These are phyloP conservation scores for Tetraodon nigroviridis DNA, from an alignment of 2,113 vertebrate species.

Conservation along the genomic window DNA sequence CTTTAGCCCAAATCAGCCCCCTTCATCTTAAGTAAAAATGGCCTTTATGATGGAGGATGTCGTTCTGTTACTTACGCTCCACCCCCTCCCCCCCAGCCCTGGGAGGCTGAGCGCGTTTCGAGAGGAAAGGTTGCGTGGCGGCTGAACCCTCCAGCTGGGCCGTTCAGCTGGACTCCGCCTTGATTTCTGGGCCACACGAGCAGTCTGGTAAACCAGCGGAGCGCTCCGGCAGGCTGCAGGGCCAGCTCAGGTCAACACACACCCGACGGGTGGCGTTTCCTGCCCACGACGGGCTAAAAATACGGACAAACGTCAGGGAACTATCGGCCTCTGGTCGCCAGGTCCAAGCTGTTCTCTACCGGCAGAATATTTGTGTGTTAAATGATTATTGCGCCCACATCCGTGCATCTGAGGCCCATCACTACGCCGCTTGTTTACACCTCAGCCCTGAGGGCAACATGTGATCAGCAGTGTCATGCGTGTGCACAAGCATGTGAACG, in stretches of 20 bases:
- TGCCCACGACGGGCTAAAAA: neutral
- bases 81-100: constrained; percentile 10
- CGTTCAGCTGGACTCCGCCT: constrained; percentile 52
- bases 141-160: constrained; percentile 48
- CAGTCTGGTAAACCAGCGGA: constrained; percentile 50
- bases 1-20: neutral
- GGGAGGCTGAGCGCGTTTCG: constrained; percentile 33
- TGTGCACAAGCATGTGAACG: constrained; percentile 3
- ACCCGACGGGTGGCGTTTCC: constrained; percentile 24
- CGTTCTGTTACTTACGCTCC: constrained; percentile 5
- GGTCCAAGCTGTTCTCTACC: neutral
- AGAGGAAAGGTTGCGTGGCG: constrained; percentile 55
- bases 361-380: neutral
- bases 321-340: neutral
- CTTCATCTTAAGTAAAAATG: neutral
- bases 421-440: neutral
- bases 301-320: neutral
- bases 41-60: neutral
- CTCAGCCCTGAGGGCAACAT: constrained; percentile 9
- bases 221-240: constrained; percentile 29
- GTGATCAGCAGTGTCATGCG: neutral
- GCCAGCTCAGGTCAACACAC: constrained; percentile 30
- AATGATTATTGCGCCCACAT: neutral
- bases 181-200: constrained; percentile 49
- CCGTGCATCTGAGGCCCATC: constrained; percentile 10